Percentiles rank a stretch among this genome's conserved stretches.
Conservation (phyloP, 2,797 vertebrate genomes). For the Chaetodon trifasciatus region DNA sequence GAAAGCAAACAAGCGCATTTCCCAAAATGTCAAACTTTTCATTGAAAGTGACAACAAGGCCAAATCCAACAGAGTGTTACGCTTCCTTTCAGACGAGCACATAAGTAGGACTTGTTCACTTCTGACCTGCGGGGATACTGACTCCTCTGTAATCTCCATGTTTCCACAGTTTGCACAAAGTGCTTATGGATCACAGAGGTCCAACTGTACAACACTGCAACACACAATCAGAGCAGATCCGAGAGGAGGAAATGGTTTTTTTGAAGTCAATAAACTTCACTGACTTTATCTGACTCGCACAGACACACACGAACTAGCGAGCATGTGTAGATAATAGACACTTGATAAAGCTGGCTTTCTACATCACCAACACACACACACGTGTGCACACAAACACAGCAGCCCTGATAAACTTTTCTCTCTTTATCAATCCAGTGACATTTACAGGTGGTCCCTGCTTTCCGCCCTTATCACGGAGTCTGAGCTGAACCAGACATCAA, state of each 20-base stretch:
- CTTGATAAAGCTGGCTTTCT: constrained; percentile 43
- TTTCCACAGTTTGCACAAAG: constrained; percentile 35
- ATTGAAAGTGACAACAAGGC: not conserved
- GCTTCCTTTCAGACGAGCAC: not conserved
- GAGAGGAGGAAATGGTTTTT: constrained; percentile 43
- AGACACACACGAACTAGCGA: constrained; percentile 18
- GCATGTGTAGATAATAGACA: constrained; percentile 23
- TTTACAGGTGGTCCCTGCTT: constrained; percentile 68
- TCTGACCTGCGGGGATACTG: not conserved
- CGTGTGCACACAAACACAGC: constrained; percentile 13
- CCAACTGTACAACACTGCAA: not conserved
- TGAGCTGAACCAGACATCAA: constrained; percentile 55
- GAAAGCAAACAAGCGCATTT: not conserved
- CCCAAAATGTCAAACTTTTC: not conserved
- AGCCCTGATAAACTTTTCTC: constrained; percentile 52
- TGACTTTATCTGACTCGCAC: constrained; percentile 27
- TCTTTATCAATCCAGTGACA: constrained; percentile 62
- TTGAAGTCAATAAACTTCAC: constrained; percentile 55
- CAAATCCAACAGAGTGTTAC: not conserved
- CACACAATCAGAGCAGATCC: constrained; percentile 39
- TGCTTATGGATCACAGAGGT: constrained; percentile 20
- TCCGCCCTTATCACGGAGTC: constrained; percentile 50
- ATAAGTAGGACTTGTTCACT: not conserved
- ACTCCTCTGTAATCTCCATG: constrained; percentile 14
- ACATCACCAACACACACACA: constrained; percentile 15